Evolutionary conservation across 2,113 vertebrate genomes (phyloP).

Genomic region (Diadophis punctatus): DNA sequence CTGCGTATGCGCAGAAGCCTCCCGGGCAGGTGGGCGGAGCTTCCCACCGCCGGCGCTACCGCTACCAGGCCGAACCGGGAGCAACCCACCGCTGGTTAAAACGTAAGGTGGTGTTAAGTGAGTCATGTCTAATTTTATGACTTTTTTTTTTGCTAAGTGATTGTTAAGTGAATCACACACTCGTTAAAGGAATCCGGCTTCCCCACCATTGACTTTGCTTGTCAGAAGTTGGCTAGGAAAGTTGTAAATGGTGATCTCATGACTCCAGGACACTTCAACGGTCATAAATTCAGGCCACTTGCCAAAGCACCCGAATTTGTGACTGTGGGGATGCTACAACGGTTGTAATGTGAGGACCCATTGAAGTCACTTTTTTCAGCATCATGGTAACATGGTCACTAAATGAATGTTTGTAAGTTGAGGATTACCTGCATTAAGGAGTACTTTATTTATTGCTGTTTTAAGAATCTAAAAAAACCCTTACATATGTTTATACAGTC

Average conservation of each 20-base stretch:
- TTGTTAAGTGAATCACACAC: neutral
- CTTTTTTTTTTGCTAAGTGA: neutral
- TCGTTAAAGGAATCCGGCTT: neutral
- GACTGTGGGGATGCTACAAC: neutral
- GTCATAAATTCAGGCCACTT: neutral
- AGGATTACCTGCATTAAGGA: neutral
- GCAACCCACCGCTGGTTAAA: too few species aligned
- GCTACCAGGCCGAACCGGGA: too few species aligned
- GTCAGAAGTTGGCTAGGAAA: neutral
- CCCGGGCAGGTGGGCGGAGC: too few species aligned
- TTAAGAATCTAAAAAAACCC: neutral
- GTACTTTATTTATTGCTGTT: neutral
- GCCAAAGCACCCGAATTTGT: neutral
- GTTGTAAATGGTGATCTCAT: neutral
- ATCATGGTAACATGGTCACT: neutral
- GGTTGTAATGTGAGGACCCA: neutral
- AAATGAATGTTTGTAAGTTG: neutral
- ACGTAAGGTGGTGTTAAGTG: neutral
- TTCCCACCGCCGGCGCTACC: too few species aligned
- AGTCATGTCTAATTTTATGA: neutral
- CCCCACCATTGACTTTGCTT: neutral
- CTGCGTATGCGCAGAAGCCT: too few species aligned
- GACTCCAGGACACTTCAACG: neutral
- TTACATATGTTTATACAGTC: neutral
- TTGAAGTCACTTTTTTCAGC: too few species aligned